phyloP scores from a whole-genome alignment of 2,797 vertebrate genomes.

The Champsocephalus esox region DNA sequence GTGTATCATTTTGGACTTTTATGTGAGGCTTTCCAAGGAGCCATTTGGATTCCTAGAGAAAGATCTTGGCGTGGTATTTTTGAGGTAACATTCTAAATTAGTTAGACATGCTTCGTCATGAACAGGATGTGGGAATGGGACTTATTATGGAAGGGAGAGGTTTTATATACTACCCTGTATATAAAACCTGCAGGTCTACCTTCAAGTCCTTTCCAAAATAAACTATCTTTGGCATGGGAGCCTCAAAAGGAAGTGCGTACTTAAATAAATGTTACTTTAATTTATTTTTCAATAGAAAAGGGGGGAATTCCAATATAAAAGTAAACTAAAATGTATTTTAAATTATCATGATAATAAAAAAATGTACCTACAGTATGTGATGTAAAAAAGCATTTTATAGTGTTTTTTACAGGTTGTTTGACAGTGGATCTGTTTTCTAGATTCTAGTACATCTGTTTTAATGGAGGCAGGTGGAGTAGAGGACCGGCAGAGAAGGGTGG shows the following conservation, averaged over 20 bases:
- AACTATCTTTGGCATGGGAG: neutral
- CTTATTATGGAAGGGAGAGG: neutral
- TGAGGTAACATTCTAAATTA: constrained; percentile 1
- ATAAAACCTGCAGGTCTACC: constrained; percentile 11
- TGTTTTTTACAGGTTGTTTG: neutral
- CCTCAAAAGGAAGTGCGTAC: neutral
- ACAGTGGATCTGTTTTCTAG: constrained; percentile 3
- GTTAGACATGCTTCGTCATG: neutral
- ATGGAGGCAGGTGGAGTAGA: constrained; percentile 58
- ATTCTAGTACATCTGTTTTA: constrained; percentile 21
- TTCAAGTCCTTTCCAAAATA: constrained; percentile 15
- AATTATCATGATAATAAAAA: neutral
- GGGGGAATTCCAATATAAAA: constrained; percentile 1
- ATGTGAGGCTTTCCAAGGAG: constrained; percentile 39
- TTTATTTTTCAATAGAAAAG: neutral
- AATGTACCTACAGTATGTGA: too few relatives aligned
- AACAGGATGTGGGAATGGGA: constrained; percentile 11
- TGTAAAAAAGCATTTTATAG: neutral
- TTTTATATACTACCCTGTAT: constrained; percentile 13
- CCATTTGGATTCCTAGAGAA: constrained; percentile 31
- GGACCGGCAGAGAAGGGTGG: constrained; percentile 40
- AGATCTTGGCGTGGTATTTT: constrained; percentile 2
- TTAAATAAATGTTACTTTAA: neutral
- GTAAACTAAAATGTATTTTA: neutral
- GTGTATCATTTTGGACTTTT: constrained; percentile 17